Evolutionary conservation across 2,888 invertebrate species (phyloP), one percentile per base, ranked within the genome.

Genomic region (Beris morrisii): DNA sequence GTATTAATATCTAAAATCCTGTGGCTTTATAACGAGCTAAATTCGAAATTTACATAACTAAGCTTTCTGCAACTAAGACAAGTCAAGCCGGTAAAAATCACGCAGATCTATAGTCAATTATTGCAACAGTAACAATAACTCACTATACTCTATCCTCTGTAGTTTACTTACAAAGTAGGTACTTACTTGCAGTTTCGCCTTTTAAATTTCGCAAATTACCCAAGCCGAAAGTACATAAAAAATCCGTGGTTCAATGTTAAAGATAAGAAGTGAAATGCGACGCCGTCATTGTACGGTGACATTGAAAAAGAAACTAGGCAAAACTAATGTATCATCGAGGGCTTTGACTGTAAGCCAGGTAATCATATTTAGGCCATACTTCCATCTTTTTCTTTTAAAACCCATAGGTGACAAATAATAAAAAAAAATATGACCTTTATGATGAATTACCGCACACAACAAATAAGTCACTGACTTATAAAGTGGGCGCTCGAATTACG

Each of bases 401-500:
- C 50, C 22, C 15, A 12, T 6, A 12, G 59, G 50, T 61, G 61
- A 61, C 30, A 58, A 58, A 22, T 22, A 22, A 22, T 22, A 22
- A 22, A 22, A 22, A 45, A 13, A 58, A 22, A 5, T 30, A 3
- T 28, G 58, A 58, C 45, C 58, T 58, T 46, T 58, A 30, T 58
- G 58, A 58, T 28, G 45, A 58, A 58, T 56, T 58, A 46, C 9
- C 12, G n/a, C 30, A n/a, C 30, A 4, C 58, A 2, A 30, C 28
- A 58, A 58, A 45, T 46, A 58, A 58, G 58, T 46, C 58, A 58
- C 58, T 58, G 46, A 46, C 58, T 31, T 58, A n/a, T 58, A 22
- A 58, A 58, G 46, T 46, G 58, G 58, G 12, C 30, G 38, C 38
- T 38, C 38, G 38, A 38, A 38, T 38, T 38, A 38, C 38, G 5